Conservation (phyloP, 2,797 vertebrate genomes). For the Pogoniulus pusillus region DNA sequence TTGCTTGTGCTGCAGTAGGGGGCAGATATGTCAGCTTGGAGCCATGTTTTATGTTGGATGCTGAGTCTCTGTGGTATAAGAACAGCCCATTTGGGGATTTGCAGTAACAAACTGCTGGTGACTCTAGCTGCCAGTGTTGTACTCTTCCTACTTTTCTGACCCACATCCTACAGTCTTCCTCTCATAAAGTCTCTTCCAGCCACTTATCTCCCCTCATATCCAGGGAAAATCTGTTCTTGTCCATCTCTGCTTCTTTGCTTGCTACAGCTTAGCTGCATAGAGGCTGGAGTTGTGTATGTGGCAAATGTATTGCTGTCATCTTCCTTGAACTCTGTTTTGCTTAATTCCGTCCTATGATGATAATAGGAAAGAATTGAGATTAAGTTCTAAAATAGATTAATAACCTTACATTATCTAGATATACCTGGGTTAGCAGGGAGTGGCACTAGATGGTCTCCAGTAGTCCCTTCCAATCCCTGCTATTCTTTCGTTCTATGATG, state of each 20-base stretch:
- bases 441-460: no score
- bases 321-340: neutral
- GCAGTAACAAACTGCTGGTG: neutral
- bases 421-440: no score
- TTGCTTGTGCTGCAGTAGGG: neutral
- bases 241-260: neutral
- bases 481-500: no score
- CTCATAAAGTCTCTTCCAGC: neutral
- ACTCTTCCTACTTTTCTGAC: neutral
- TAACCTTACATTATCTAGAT: neutral
- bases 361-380: neutral
- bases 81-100: neutral
- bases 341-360: neutral
- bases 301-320: neutral
- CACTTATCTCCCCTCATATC: neutral
- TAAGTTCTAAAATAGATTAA: neutral
- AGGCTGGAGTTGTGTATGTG: neutral
- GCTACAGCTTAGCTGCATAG: neutral
- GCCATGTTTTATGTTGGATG: neutral
- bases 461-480: no score
- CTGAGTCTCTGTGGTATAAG: neutral
- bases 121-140: neutral
- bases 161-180: neutral
- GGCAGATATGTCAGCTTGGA: neutral
- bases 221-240: neutral